phyloP scores from a whole-genome alignment of 1,140 invertebrate genomes.

The Steinernema khuongi region DNA sequence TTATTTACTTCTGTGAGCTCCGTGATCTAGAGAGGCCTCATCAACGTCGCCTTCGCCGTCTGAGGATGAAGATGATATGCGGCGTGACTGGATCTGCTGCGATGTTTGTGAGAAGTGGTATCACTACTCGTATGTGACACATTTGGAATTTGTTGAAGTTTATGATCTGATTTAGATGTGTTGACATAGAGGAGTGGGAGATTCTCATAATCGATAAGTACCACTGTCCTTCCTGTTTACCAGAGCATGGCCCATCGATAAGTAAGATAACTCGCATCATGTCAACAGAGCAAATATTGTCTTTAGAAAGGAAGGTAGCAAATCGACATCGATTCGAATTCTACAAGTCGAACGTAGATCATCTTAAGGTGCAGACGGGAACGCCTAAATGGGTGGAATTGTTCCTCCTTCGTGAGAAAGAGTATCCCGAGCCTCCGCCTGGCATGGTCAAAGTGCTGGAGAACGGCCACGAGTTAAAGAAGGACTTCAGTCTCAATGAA shows the following conservation, averaged over 20 bases:
- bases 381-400: not conserved
- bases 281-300: not conserved
- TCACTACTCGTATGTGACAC: slow-evolving; percentile 19
- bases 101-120: slow-evolving; percentile 29
- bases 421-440: not conserved
- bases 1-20: too few relatives aligned
- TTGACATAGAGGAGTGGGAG: slow-evolving; percentile 33
- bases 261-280: slow-evolving; percentile 16
- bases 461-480: not conserved
- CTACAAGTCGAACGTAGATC: slow-evolving; percentile 14
- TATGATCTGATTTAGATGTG: slow-evolving; percentile 30
- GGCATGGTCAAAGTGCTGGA: not conserved
- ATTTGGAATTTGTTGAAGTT: not conserved
- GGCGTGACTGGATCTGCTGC: slow-evolving; percentile 25
- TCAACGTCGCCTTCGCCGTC: not conserved
- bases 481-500: slow-evolving; percentile 20
- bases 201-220: slow-evolving; percentile 30
- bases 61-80: not conserved
- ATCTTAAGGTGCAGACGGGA: not conserved
- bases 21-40: too few relatives aligned
- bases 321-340: slow-evolving; percentile 20
- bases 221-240: slow-evolving; percentile 24
- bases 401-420: not conserved
- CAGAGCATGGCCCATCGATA: not conserved
- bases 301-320: slow-evolving; percentile 10